These are phyloP conservation scores for Parus major DNA, from an alignment of 2,113 vertebrate genomes.

Conservation along the genomic window DNA sequence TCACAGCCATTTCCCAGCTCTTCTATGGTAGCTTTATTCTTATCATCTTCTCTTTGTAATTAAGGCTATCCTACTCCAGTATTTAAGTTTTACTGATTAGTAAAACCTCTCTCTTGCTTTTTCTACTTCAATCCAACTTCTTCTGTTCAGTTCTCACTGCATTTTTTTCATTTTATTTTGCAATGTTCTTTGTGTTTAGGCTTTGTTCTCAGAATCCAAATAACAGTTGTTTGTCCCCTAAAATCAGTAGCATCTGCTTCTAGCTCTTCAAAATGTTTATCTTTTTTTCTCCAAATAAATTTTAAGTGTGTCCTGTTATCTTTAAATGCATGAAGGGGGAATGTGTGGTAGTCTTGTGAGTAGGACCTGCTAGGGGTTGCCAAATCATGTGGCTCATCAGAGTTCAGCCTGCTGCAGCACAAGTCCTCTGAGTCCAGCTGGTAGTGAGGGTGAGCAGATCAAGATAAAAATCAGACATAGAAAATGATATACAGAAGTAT, in stretches of 20 bases:
- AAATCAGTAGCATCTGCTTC: neutral
- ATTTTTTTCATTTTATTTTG: neutral
- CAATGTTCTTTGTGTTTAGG: neutral
- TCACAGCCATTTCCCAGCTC: neutral
- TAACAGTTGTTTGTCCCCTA: neutral
- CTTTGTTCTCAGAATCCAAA: neutral
- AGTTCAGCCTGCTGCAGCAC: neutral
- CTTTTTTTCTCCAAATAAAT: neutral
- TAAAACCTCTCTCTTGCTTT: neutral
- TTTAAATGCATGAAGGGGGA: neutral
- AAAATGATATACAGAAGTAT: neutral
- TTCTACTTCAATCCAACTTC: neutral
- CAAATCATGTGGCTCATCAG: neutral
- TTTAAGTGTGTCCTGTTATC: neutral
- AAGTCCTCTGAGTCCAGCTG: accelerated
- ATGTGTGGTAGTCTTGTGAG: neutral
- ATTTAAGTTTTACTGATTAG: neutral
- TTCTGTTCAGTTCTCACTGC: neutral
- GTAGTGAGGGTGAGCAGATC: accelerated
- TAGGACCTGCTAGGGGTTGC: neutral
- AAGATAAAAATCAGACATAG: neutral
- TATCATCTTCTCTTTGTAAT: neutral
- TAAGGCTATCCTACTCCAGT: neutral
- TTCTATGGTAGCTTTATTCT: neutral
- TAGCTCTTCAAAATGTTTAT: neutral